Evolutionary conservation across 1,140 invertebrate species (phyloP), one percentile per base, ranked within the genome.

Genomic region (Drosophila athabasca): DNA sequence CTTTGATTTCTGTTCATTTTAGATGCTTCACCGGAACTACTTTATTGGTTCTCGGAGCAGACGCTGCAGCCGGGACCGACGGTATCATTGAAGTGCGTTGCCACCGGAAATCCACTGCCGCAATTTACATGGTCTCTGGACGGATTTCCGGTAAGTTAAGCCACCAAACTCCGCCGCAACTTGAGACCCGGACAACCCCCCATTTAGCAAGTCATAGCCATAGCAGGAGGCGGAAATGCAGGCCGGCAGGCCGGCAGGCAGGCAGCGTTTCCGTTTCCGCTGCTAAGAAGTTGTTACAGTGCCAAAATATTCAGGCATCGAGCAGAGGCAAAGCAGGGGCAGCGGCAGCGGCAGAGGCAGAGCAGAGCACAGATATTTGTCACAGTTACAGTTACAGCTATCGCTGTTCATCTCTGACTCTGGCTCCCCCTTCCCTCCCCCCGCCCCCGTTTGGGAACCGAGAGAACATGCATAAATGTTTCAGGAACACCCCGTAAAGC

Each of bases 1-100:
- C n/a, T 3, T 17, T 19, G 43, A 29, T 22, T 35, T 82, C 35
- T 75, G 64, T 48, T 57, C 46, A 68, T 88, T 89, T 71, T 90
- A 96, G 96, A 97, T 92, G 95, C 96, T 17, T 95, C 96, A 71
- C 96, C 96, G 17, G 96, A 97, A 93, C 93, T 97, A 72, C 94
- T 96, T 74, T 96, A 97, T 93, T 96, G 96, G 93, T 98, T 98
- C 92, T 96, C 96, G 48, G 96, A 97, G 90, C 96, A 97, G 90
- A 97, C 96, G 39, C 93, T 98, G 57, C 96, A 97, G 83, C 96
- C 96, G 0, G 97, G 97, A 22, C 96, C 96, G 31, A 95, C 95
- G 68, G 95, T 98, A 49, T 97, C 97, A 2, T 93, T 99, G 69
- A 97, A 97, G 92, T 99, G 97, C 92, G 95, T 96, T 41, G 97